A percentile compares a stretch with the other conserved stretches of the same genome.
Evolutionary conservation across 2,113 vertebrate species (phyloP).

Genomic region (Clarias macrocephalus): DNA sequence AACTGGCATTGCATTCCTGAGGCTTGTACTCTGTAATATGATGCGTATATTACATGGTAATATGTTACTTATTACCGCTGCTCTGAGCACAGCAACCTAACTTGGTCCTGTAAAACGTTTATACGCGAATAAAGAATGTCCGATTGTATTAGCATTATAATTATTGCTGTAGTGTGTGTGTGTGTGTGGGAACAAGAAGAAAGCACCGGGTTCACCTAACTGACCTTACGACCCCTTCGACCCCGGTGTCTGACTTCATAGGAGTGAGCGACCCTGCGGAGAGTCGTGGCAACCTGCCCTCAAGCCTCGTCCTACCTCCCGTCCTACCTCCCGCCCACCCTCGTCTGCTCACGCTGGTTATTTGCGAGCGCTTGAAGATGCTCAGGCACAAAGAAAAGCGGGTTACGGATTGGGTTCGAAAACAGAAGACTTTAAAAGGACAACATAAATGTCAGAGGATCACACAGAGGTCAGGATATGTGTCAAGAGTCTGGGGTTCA

Average conservation of each 20-base stretch:
- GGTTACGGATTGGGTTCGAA: constrained; percentile 14
- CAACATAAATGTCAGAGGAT: constrained; percentile 12
- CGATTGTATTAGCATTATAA: neutral
- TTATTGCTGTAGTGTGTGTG: neutral
- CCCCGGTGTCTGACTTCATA: constrained; percentile 47
- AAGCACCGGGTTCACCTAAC: constrained; percentile 22
- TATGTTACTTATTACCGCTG: constrained; percentile 1
- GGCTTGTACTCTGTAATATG: constrained; percentile 17
- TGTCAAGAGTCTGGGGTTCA: neutral
- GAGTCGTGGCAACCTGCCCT: constrained; percentile 39
- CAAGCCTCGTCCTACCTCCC: neutral
- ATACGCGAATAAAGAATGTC: neutral
- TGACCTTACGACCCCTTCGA: constrained; percentile 40
- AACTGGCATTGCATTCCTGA: constrained; percentile 14
- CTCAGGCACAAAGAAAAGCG: constrained; percentile 15
- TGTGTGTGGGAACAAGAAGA: constrained; percentile 11
- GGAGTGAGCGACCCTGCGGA: constrained; percentile 34
- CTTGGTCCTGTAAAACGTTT: neutral
- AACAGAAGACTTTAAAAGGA: constrained; percentile 27
- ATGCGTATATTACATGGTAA: constrained; percentile 13
- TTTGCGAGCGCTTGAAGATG: constrained; percentile 41
- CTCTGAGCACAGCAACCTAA: neutral
- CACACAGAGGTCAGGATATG: neutral
- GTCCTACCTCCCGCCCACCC: neutral
- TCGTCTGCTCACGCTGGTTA: constrained; percentile 36